Evolutionary conservation across 2,113 vertebrate species (phyloP).

Genomic region (Xenopus tropicalis): DNA sequence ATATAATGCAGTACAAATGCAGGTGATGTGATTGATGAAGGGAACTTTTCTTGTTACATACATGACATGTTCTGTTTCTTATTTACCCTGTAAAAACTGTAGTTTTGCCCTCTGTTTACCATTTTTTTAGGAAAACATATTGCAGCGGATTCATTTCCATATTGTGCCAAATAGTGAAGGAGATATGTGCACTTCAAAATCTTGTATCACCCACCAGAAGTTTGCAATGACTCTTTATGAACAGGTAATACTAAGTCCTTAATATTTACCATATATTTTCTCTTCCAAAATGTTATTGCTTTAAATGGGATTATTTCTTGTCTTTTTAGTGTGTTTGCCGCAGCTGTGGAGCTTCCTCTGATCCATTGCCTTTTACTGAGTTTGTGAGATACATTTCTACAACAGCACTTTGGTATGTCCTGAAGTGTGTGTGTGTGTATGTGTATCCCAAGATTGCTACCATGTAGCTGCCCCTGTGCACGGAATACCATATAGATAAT

Average conservation of each 20-base stretch:
- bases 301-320: constrained; percentile 2
- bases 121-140: constrained; percentile 83
- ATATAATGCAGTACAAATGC: no score
- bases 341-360: constrained; percentile 94
- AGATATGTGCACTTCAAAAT: constrained; percentile 89
- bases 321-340: constrained; percentile 82
- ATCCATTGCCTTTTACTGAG: constrained; percentile 92
- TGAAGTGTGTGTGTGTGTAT: no score
- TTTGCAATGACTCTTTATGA: constrained; percentile 97
- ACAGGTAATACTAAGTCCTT: constrained; percentile 68
- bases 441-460: no score
- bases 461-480: no score
- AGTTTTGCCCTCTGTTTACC: no score
- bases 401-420: constrained; percentile 91
- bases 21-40: no score
- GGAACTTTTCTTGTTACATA: not conserved
- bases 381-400: constrained; percentile 96
- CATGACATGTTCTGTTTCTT: no score
- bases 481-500: no score
- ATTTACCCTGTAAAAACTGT: no score
- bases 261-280: not conserved
- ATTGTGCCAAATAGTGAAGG: constrained; percentile 84
- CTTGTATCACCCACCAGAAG: constrained; percentile 97
- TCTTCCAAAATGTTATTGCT: no score
- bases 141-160: constrained; percentile 91